A percentile compares a stretch with the other conserved stretches of the same genome.
Conservation (phyloP, 2,797 vertebrate species). For the Acanthurus lineatus region DNA sequence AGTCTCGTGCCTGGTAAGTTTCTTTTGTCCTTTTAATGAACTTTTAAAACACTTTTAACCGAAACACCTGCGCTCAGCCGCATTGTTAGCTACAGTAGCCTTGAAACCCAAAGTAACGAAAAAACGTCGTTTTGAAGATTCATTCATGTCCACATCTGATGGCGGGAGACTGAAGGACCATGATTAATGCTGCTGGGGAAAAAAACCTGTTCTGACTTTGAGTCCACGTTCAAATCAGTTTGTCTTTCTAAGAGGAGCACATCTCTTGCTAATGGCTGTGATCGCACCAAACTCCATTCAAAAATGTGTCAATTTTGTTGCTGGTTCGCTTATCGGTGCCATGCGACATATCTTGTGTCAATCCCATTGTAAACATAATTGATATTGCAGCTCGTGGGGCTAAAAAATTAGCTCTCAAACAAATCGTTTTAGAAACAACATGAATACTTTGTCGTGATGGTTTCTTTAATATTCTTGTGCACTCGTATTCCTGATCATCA, state of each 20-base stretch:
- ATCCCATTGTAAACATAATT: not conserved
- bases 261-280: no score
- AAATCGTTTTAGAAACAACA: not conserved
- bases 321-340: no score
- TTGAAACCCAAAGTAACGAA: fast-evolving
- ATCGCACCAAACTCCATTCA: not conserved
- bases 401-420: not conserved
- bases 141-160: not conserved
- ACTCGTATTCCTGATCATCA: no score
- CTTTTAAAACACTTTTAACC: fast-evolving
- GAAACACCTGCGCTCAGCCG: fast-evolving
- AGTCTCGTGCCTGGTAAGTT: conserved; percentile 54
- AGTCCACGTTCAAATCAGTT: not conserved
- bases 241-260: no score
- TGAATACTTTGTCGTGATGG: no score
- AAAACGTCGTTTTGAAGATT: fast-evolving
- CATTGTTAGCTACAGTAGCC: fast-evolving
- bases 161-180: conserved; percentile 49
- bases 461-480: no score
- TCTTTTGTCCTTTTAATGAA: not conserved
- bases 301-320: not conserved
- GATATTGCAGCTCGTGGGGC: not conserved
- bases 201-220: not conserved
- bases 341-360: fast-evolving
- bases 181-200: not conserved